Evolutionary conservation across 2,888 invertebrate species (phyloP).

Genomic region (Machimus rusticus): DNA sequence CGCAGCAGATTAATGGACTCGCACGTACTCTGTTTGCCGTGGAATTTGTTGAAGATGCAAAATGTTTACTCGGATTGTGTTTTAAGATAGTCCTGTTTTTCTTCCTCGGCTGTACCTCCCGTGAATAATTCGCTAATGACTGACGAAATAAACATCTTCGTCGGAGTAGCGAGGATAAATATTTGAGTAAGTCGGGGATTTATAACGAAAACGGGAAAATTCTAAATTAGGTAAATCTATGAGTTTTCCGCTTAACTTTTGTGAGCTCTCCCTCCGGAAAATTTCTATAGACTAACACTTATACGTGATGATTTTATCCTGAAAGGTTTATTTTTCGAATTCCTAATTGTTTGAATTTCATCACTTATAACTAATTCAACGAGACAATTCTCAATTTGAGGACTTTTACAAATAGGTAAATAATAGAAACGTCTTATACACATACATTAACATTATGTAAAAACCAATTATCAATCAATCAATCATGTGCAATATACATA

Average conservation of each 20-base stretch:
- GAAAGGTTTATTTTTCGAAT: neutral
- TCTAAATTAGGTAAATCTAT: neutral
- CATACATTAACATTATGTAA: too few relatives aligned
- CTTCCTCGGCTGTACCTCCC: neutral
- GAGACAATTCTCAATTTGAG: neutral
- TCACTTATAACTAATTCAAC: neutral
- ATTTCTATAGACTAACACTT: neutral
- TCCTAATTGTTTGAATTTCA: neutral
- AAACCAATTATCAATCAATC: too few relatives aligned
- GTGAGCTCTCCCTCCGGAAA: neutral
- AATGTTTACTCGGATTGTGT: slow-evolving; percentile 31
- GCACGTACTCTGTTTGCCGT: slow-evolving; percentile 1
- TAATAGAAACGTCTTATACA: neutral
- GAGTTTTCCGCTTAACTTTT: neutral
- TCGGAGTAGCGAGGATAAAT: neutral
- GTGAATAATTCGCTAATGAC: neutral
- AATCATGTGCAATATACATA: too few relatives aligned
- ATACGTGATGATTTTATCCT: neutral
- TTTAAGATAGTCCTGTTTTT: slow-evolving; percentile 10
- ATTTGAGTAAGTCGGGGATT: neutral
- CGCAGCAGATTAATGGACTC: slow-evolving; percentile 24
- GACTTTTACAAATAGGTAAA: neutral
- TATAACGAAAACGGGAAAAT: neutral
- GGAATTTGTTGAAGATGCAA: slow-evolving; percentile 24
- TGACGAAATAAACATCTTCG: neutral